Percentiles rank a stretch among this genome's conserved stretches.
Conservation (phyloP, 2,888 invertebrate genomes). For the Epinotia demarniana region DNA sequence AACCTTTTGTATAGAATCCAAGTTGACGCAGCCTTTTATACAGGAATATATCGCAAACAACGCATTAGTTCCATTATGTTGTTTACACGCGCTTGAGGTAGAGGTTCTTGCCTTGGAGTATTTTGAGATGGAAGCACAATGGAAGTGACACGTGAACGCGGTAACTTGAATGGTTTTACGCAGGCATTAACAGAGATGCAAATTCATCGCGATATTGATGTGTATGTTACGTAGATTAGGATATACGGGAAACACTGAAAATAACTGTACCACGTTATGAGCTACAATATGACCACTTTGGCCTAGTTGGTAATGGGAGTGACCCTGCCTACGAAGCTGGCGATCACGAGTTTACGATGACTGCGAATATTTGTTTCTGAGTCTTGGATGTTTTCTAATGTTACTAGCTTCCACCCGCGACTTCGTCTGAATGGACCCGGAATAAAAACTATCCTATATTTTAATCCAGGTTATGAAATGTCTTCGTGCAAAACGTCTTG, state of each 20-base stretch:
- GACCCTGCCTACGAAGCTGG: too few species aligned
- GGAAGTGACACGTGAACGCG: background rate
- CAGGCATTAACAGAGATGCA: background rate
- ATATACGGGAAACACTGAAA: background rate
- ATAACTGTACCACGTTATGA: too few species aligned
- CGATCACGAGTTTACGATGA: too few species aligned
- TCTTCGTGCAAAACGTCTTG: too few species aligned
- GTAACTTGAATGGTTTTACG: background rate
- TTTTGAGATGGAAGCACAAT: background rate
- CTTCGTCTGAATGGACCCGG: too few species aligned
- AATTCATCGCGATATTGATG: background rate
- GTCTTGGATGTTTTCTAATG: too few species aligned
- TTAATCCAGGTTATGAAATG: too few species aligned
- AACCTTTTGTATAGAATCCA: conserved; percentile 13
- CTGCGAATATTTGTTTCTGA: too few species aligned
- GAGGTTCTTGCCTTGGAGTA: background rate
- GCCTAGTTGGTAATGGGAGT: too few species aligned
- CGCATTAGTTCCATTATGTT: conserved; percentile 8
- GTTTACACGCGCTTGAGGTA: conserved; percentile 16
- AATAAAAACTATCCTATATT: too few species aligned
- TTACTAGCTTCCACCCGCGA: too few species aligned
- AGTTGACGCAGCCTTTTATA: conserved; percentile 12
- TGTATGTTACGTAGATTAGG: background rate
- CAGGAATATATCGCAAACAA: background rate
- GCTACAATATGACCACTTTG: too few species aligned